These are phyloP conservation scores for Argentina silus DNA, from an alignment of 2,797 vertebrate species.

Conservation along the genomic window DNA sequence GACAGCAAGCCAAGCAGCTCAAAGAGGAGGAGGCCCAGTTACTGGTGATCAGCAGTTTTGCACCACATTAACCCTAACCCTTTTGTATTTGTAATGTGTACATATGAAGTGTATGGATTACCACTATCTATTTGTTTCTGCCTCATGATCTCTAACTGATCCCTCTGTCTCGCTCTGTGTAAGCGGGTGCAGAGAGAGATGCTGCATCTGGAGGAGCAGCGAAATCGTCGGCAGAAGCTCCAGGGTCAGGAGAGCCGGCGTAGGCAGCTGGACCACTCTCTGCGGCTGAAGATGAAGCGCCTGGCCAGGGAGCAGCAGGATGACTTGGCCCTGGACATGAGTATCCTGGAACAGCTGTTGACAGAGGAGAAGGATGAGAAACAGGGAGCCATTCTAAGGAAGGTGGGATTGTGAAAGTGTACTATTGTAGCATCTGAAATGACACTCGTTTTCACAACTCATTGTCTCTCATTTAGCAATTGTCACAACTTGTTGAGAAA, in stretches of 20 bases:
- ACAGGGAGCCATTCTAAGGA: conserved; percentile 73
- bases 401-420: conserved; percentile 67
- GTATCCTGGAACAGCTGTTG: conserved; percentile 73
- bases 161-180: neutral
- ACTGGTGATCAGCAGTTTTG: conserved; percentile 71
- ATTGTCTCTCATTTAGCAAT: neutral
- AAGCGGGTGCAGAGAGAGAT: conserved; percentile 77
- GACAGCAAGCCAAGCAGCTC: conserved; percentile 53
- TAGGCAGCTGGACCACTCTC: conserved; percentile 67
- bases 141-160: neutral
- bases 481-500: too few relatives aligned
- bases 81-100: too few relatives aligned
- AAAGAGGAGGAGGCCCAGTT: conserved; percentile 80
- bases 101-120: neutral
- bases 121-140: neutral
- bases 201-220: conserved; percentile 72
- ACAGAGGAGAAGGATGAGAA: conserved; percentile 64
- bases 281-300: conserved; percentile 76
- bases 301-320: conserved; percentile 74
- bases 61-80: too few relatives aligned
- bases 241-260: conserved; percentile 66
- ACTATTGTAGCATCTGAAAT: neutral
- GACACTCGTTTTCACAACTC: too few relatives aligned
- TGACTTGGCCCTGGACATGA: conserved; percentile 80
- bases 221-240: conserved; percentile 62